Conservation (phyloP, 2,797 vertebrate species). For the Sebastes reedi region DNA sequence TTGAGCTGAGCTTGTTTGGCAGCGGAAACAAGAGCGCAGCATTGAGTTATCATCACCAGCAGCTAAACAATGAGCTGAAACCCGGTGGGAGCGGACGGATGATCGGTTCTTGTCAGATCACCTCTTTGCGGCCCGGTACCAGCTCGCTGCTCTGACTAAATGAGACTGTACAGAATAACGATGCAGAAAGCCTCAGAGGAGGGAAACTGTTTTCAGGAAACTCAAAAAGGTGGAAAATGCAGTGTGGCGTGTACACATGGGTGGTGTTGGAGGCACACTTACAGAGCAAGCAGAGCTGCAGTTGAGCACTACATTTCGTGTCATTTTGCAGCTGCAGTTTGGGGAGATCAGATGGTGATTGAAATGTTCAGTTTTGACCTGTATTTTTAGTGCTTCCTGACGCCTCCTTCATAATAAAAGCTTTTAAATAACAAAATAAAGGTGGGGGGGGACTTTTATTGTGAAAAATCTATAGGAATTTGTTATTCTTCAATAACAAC, state of each 20-base stretch:
- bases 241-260: slow-evolving; percentile 22
- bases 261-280: background rate
- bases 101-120: background rate
- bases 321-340: background rate
- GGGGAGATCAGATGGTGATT: background rate
- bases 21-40: background rate
- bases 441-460: too few relatives aligned
- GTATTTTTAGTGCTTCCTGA: background rate
- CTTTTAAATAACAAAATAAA: too few relatives aligned
- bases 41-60: background rate
- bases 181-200: slow-evolving; percentile 5
- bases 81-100: background rate
- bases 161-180: slow-evolving; percentile 3
- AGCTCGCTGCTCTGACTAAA: background rate
- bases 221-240: slow-evolving; percentile 1
- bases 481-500: background rate
- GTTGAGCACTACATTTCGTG: background rate
- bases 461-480: fast-evolving
- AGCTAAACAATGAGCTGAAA: background rate
- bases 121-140: background rate
- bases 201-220: slow-evolving; percentile 18
- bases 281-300: background rate
- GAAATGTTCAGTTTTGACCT: background rate
- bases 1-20: background rate
- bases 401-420: background rate